Conservation (phyloP, 2,113 vertebrate genomes). For the Ellobius talpinus region DNA sequence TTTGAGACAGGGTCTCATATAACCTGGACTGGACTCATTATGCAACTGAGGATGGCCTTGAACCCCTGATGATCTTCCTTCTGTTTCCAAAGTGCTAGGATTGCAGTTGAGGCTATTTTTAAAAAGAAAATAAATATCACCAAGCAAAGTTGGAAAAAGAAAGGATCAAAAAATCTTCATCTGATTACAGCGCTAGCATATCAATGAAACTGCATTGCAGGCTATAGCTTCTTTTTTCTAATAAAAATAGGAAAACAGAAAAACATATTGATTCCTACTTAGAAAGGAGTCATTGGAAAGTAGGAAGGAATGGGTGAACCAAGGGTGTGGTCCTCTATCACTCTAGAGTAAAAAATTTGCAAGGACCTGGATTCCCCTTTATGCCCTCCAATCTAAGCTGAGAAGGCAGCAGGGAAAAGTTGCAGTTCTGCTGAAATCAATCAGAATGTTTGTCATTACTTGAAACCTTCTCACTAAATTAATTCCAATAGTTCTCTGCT, state of each 20-base stretch:
- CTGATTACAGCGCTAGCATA: conserved; percentile 47
- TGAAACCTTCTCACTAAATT: not conserved
- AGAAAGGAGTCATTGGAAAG: not conserved
- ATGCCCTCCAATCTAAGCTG: conserved; percentile 22
- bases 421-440: conserved; percentile 27
- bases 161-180: conserved; percentile 54
- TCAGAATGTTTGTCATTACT: conserved; percentile 34
- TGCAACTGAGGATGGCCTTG: not conserved
- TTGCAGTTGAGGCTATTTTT: not conserved
- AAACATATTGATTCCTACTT: conserved; percentile 46
- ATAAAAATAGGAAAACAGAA: conserved; percentile 46
- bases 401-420: conserved; percentile 30
- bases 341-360: conserved; percentile 26
- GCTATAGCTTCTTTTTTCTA: conserved; percentile 45
- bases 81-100: not conserved
- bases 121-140: conserved; percentile 48
- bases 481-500: conserved; percentile 35
- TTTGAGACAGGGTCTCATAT: not conserved
- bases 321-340: not conserved
- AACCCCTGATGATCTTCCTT: not conserved
- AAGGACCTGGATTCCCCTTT: conserved; percentile 4
- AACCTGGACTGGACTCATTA: not conserved
- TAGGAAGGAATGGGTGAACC: not conserved
- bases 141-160: conserved; percentile 39
- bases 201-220: conserved; percentile 27